These are phyloP conservation scores for Liopterus haemorrhoidalis DNA, from an alignment of 2,888 invertebrate genomes.

Conservation along the genomic window DNA sequence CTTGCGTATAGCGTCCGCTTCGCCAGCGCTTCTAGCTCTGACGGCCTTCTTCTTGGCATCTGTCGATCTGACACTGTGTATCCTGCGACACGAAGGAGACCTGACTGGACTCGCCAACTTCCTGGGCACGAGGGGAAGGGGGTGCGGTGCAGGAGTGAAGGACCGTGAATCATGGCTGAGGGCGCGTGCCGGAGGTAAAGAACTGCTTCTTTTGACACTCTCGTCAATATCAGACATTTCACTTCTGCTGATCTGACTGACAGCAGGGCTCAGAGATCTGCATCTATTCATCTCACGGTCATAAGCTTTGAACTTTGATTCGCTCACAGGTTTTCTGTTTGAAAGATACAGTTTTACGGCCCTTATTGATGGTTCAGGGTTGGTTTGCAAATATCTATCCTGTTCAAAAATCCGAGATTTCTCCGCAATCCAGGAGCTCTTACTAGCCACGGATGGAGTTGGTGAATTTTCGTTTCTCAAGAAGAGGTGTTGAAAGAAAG, in stretches of 20 bases:
- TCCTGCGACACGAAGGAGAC: slow-evolving; percentile 62
- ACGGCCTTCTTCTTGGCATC: slow-evolving; percentile 46
- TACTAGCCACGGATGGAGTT: slow-evolving; percentile 39
- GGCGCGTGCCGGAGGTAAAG: slow-evolving; percentile 38
- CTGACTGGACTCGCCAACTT: slow-evolving; percentile 56
- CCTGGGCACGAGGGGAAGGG: no score
- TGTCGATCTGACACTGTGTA: slow-evolving; percentile 51
- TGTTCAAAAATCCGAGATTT: slow-evolving; percentile 64
- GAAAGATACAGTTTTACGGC: slow-evolving; percentile 60
- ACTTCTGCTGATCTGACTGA: slow-evolving; percentile 31
- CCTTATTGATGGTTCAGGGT: slow-evolving; percentile 53
- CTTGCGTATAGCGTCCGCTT: slow-evolving; percentile 47
- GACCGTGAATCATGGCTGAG: slow-evolving; percentile 36
- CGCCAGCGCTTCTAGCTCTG: slow-evolving; percentile 62
- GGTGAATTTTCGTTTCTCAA: slow-evolving; percentile 49
- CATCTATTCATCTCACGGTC: slow-evolving; percentile 51
- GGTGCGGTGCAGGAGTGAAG: slow-evolving; percentile 39
- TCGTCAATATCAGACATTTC: slow-evolving; percentile 41
- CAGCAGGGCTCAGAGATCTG: slow-evolving; percentile 50
- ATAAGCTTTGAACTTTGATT: slow-evolving; percentile 64
- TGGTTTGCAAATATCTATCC: slow-evolving; percentile 43
- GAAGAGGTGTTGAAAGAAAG: slow-evolving; percentile 68
- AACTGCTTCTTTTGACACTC: slow-evolving; percentile 40
- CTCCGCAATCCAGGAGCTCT: slow-evolving; percentile 59
- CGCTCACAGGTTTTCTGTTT: slow-evolving; percentile 63